Conservation (phyloP, 2,797 vertebrate genomes). For the Danio tinwini region DNA sequence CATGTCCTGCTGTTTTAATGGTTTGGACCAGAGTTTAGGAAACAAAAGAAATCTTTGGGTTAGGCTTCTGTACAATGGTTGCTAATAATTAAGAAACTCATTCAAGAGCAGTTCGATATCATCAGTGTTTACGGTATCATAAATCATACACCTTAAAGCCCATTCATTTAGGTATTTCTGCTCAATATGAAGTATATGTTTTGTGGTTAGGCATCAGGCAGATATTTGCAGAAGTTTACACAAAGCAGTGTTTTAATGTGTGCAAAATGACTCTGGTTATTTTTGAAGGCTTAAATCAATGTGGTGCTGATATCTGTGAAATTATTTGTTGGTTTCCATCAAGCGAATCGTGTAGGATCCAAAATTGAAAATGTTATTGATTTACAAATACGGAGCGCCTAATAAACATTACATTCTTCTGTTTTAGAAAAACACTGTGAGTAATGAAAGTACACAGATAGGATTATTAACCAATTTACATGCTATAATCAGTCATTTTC, state of each 20-base stretch:
- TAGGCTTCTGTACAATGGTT: slow-evolving; percentile 15
- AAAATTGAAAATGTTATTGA: slow-evolving; percentile 54
- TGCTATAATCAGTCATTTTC: no score
- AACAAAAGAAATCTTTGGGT: slow-evolving; percentile 44
- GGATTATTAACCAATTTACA: neutral
- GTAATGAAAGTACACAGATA: slow-evolving; percentile 7
- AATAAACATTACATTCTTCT: slow-evolving; percentile 28
- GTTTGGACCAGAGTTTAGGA: slow-evolving; percentile 42
- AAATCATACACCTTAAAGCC: slow-evolving; percentile 39
- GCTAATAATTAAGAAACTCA: slow-evolving; percentile 29
- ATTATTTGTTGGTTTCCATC: slow-evolving; percentile 44
- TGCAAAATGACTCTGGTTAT: slow-evolving; percentile 40
- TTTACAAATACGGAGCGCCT: slow-evolving; percentile 40
- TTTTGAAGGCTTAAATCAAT: slow-evolving; percentile 33
- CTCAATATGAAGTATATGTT: slow-evolving; percentile 29
- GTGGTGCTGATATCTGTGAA: slow-evolving; percentile 51
- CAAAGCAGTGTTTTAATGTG: slow-evolving; percentile 27
- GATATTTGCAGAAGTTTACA: slow-evolving; percentile 10
- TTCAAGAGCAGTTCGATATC: slow-evolving; percentile 34
- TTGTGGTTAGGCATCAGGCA: slow-evolving; percentile 14
- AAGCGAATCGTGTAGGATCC: slow-evolving; percentile 52
- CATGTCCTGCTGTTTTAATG: slow-evolving; percentile 49
- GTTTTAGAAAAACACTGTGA: slow-evolving; percentile 30
- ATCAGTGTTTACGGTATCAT: slow-evolving; percentile 15
- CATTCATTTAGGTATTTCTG: slow-evolving; percentile 30